Evolutionary conservation across 2,113 vertebrate genomes (phyloP).

Genomic region (Sinocyclocheilus anophthalmus): DNA sequence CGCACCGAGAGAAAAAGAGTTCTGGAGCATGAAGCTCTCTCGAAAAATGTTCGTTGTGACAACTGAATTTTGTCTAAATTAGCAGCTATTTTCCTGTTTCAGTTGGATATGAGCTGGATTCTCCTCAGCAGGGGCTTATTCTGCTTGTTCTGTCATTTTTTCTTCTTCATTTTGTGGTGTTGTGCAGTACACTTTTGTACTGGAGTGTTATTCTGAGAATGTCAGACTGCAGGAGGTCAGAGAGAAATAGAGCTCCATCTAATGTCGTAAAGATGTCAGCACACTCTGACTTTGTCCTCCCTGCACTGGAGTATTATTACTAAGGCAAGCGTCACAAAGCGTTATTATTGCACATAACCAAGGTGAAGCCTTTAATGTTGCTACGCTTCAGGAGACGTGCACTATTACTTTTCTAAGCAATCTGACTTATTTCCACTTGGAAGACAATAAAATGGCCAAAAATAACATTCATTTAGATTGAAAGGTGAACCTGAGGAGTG

Average conservation of each 20-base stretch:
- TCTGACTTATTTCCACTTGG: not conserved
- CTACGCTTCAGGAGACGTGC: not conserved
- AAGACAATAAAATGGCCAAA: not conserved
- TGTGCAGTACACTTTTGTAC: conserved; percentile 10
- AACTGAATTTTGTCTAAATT: conserved; percentile 13
- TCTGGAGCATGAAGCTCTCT: conserved; percentile 27
- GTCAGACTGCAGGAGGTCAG: not conserved
- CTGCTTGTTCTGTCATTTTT: not conserved
- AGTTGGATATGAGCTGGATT: conserved; percentile 13
- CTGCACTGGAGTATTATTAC: not conserved
- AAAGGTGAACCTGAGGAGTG: not conserved
- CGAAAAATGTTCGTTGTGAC: conserved; percentile 46
- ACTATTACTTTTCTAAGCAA: not conserved
- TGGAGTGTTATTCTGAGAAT: conserved; percentile 22
- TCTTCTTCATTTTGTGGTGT: not conserved
- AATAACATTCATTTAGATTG: not conserved
- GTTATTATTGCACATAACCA: not conserved
- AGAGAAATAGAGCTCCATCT: conserved; percentile 53
- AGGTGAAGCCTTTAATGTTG: not conserved
- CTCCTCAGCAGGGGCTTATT: conserved; percentile 10
- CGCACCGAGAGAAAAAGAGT: conserved; percentile 34
- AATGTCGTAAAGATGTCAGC: conserved; percentile 12
- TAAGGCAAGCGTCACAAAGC: not conserved
- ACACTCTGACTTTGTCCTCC: conserved; percentile 2
- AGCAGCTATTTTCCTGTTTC: conserved; percentile 19